phyloP scores from a whole-genome alignment of 1,140 invertebrate genomes.

The Zaprionus taronus region DNA sequence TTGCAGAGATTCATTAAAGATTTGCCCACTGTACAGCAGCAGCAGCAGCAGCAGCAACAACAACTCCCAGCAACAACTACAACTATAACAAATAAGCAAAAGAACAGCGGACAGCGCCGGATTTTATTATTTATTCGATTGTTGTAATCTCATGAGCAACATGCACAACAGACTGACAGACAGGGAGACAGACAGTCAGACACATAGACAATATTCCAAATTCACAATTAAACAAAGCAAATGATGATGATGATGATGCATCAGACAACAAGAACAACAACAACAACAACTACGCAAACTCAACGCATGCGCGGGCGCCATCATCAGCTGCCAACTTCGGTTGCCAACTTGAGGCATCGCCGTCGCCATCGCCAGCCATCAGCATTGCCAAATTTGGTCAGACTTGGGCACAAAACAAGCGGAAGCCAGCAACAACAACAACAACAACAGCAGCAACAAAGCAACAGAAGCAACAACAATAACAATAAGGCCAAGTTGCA shows the following conservation, averaged over 20 bases:
- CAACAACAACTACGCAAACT: slow-evolving; percentile 38
- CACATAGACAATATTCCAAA: slow-evolving; percentile 39
- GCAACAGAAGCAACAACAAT: slow-evolving; percentile 28
- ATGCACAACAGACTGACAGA: slow-evolving; percentile 63
- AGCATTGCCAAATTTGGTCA: slow-evolving; percentile 77
- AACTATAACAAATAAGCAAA: slow-evolving; percentile 36
- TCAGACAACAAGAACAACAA: slow-evolving; percentile 13
- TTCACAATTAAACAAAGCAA: slow-evolving; percentile 77
- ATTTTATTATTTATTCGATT: slow-evolving; percentile 72
- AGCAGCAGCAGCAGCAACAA: slow-evolving; percentile 38
- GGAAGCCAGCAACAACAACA: slow-evolving; percentile 51
- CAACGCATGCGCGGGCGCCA: slow-evolving; percentile 79
- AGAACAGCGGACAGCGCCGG: slow-evolving; percentile 25
- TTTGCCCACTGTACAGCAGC: slow-evolving; percentile 43
- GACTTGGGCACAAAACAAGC: slow-evolving; percentile 50
- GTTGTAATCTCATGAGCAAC: slow-evolving; percentile 75
- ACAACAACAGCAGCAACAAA: slow-evolving; percentile 23
- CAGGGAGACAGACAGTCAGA: slow-evolving; percentile 32
- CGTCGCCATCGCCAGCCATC: slow-evolving; percentile 28
- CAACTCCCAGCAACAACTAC: slow-evolving; percentile 23
- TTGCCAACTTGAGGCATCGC: slow-evolving; percentile 28
- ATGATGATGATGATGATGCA: slow-evolving; percentile 69
- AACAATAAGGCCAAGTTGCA: slow-evolving; percentile 53
- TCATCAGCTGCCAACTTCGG: slow-evolving; percentile 71
- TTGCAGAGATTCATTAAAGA: slow-evolving; percentile 65